Evolutionary conservation across 2,797 vertebrate species (phyloP), one percentile per base, ranked within the genome.

Genomic region (Erethizon dorsatum): DNA sequence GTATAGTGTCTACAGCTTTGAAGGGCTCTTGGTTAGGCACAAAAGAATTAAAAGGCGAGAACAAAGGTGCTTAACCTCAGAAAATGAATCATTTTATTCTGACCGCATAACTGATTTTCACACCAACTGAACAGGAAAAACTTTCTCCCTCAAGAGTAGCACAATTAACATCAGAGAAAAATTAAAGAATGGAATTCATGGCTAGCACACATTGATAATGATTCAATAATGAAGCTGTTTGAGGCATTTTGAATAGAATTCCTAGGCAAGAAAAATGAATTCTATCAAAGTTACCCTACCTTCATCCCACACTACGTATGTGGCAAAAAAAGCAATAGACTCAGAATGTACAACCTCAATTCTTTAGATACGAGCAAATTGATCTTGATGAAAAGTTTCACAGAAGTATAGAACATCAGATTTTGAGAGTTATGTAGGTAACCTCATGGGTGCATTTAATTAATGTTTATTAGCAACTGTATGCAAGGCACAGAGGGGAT

Each of bases 401-500:
- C 37, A 88, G 50, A 93, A 88, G 37, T 57, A 37, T 45, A 57
- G 37, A 50, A 17, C 20, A 56, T n/a, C 24, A 50, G 28, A 57
- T 54, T 75, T 83, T 88, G n/a, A n/a, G 63, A 65, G 47, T 75
- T 85, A 83, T 28, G 28, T 45, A 63, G 80, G 57, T 75, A 73
- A 88, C 37, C 71, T 88, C 73, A 77, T 41, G 50, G 45, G 50
- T 67, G 37, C 67, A 77, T n/a, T 89, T 50, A 75, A 73, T 69
- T 61, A 80, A 45, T 65, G 54, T 63, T 79, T 54, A 80, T 73
- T 73, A 94, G 92, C 89, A 94, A 65, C 79, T 94, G 79, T 69
- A 26, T 67, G 73, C 57, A 91, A 97, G 96, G 96, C 88, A 95
- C 92, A 91, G 80, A 80, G 65, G 5, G 77, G 17, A 28, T 50